These are phyloP conservation scores for Drosophila orosa DNA, from an alignment of 1,140 invertebrate species.

Conservation along the genomic window DNA sequence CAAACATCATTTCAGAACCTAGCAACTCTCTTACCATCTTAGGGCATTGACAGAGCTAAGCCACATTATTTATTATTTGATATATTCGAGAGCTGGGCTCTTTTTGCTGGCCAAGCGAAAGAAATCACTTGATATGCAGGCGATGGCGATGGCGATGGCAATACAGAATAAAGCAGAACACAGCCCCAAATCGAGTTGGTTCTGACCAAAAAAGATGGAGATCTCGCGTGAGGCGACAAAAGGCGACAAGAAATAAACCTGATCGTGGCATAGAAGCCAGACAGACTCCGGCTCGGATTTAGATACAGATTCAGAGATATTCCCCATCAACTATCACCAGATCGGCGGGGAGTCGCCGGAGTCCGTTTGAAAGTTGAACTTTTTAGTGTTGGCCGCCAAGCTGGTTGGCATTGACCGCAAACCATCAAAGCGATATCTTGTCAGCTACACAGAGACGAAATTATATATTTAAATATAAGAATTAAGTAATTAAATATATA, in stretches of 20 bases:
- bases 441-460: slow-evolving; percentile 8
- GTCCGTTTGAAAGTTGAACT: slow-evolving; percentile 43
- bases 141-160: slow-evolving; percentile 2
- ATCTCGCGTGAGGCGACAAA: slow-evolving; percentile 6
- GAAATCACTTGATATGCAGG: slow-evolving; percentile 66
- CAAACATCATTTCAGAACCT: background rate
- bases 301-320: slow-evolving; percentile 5
- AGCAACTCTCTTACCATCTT: background rate
- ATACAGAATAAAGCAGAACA: slow-evolving; percentile 35
- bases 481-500: too few relatives aligned
- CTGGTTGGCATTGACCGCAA: slow-evolving; percentile 81
- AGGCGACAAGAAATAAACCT: slow-evolving; percentile 38
- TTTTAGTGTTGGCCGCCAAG: slow-evolving; percentile 25
- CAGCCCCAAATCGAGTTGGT: slow-evolving; percentile 34
- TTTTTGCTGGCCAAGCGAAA: slow-evolving; percentile 13
- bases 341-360: background rate
- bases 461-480: too few relatives aligned
- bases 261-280: too few relatives aligned
- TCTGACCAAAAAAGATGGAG: slow-evolving; percentile 1
- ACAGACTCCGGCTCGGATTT: background rate
- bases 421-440: slow-evolving; percentile 49
- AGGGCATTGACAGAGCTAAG: slow-evolving; percentile 15
- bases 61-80: slow-evolving; percentile 55
- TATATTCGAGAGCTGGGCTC: slow-evolving; percentile 20
- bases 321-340: background rate